Conservation (phyloP, 2,888 invertebrate species). For the Nomada flava region DNA sequence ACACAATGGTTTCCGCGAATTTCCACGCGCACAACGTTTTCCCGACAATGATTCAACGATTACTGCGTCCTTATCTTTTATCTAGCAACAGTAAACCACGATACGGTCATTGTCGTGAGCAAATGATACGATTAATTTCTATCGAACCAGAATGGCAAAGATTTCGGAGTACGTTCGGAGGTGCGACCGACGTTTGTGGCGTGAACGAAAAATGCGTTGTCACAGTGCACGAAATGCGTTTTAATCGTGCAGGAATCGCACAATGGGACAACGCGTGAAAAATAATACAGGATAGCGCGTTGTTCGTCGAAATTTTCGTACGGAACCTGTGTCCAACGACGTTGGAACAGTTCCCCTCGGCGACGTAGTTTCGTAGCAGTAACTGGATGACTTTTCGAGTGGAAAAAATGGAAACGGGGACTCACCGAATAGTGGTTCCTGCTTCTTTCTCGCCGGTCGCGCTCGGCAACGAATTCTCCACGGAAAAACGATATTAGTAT, state of each 20-base stretch:
- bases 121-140: conserved; percentile 27
- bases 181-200: too few species aligned
- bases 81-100: conserved; percentile 9
- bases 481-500: conserved; percentile 50
- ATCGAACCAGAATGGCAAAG: neutral
- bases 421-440: conserved; percentile 72
- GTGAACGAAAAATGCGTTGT: conserved; percentile 41
- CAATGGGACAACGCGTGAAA: neutral
- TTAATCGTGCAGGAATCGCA: neutral
- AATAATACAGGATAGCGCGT: neutral
- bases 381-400: neutral
- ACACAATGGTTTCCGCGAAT: neutral
- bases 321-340: neutral
- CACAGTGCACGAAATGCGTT: neutral
- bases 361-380: conserved; percentile 23
- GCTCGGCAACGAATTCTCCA: conserved; percentile 59
- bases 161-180: too few species aligned
- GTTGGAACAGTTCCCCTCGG: conserved; percentile 20
- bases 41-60: conserved; percentile 1
- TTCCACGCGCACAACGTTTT: neutral
- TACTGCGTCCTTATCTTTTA: conserved; percentile 19
- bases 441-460: conserved; percentile 40
- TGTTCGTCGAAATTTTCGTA: conserved; percentile 12
- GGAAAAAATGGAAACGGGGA: neutral
- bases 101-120: conserved; percentile 7